Conservation (phyloP, 2,113 vertebrate species). For the Salvelinus alpinus region DNA sequence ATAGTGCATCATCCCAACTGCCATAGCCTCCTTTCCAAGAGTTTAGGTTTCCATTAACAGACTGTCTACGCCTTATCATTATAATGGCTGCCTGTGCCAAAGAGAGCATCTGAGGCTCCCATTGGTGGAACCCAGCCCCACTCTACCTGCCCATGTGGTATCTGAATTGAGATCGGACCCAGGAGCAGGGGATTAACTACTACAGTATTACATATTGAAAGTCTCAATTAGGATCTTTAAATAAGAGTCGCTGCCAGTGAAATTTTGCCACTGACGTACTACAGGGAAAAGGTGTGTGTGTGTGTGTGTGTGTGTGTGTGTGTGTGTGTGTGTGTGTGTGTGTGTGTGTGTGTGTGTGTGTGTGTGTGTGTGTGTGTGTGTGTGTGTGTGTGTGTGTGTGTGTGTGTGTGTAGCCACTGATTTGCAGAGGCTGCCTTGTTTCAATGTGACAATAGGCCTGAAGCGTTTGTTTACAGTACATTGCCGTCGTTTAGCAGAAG, state of each 20-base stretch:
- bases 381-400: too few relatives aligned
- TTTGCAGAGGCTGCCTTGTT: neutral
- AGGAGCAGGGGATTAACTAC: slow-evolving; percentile 69
- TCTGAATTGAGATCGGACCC: slow-evolving; percentile 70
- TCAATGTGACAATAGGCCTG: too few relatives aligned
- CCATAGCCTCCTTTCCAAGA: slow-evolving; percentile 55
- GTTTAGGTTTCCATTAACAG: slow-evolving; percentile 53
- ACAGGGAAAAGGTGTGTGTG: slow-evolving; percentile 42
- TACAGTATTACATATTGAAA: slow-evolving; percentile 77
- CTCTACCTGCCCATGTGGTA: slow-evolving; percentile 62
- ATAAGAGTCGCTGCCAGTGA: slow-evolving; percentile 55
- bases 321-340: slow-evolving; percentile 33
- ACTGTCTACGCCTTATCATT: slow-evolving; percentile 69
- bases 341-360: slow-evolving; percentile 11
- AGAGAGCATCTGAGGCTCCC: slow-evolving; percentile 50
- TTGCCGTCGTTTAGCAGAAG: neutral
- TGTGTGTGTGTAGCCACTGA: neutral
- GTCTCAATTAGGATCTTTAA: slow-evolving; percentile 74
- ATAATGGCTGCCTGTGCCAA: slow-evolving; percentile 56
- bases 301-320: slow-evolving; percentile 23
- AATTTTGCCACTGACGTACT: slow-evolving; percentile 58
- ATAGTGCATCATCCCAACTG: slow-evolving; percentile 58
- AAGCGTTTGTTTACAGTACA: neutral
- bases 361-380: slow-evolving; percentile 26
- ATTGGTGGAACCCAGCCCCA: slow-evolving; percentile 41